Conservation (phyloP, 2,113 vertebrate species). For the Beaufortia kweichowensis region DNA sequence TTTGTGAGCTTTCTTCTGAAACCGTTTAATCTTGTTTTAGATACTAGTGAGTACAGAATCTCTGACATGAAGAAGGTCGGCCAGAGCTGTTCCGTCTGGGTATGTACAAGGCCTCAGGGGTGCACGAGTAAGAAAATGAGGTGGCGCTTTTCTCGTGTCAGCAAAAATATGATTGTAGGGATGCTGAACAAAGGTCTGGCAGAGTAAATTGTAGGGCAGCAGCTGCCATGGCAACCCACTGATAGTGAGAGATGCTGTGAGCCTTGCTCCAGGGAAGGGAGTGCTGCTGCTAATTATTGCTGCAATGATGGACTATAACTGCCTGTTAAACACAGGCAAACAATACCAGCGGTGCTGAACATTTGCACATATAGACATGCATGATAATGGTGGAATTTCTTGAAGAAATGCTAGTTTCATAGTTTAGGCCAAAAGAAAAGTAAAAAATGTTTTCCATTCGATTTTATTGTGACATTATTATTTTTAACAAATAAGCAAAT, state of each 20-base stretch:
- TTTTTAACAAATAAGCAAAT: too few species aligned
- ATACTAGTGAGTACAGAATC: background rate
- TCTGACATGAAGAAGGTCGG: background rate
- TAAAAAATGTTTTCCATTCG: background rate
- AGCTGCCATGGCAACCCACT: constrained; percentile 53
- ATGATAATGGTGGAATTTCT: too few species aligned
- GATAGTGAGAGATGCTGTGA: constrained; percentile 19
- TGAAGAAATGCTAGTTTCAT: background rate
- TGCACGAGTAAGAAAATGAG: constrained; percentile 18
- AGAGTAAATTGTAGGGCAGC: constrained; percentile 46
- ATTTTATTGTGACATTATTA: too few species aligned
- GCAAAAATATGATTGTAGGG: constrained; percentile 47
- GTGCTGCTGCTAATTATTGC: constrained; percentile 22
- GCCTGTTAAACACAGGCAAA: constrained; percentile 10
- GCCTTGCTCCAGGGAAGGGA: background rate
- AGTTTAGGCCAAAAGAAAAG: background rate
- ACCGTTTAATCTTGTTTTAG: constrained; percentile 17
- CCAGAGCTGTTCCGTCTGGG: background rate
- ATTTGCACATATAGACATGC: background rate
- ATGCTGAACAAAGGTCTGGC: constrained; percentile 47
- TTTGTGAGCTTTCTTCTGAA: background rate
- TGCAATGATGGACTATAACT: constrained; percentile 29
- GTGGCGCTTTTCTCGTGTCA: constrained; percentile 23
- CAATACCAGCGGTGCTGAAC: constrained; percentile 6
- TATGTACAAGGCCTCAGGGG: constrained; percentile 27